These are phyloP conservation scores for Cryptotermes secundus DNA, from an alignment of 1,140 invertebrate species.

Conservation along the genomic window DNA sequence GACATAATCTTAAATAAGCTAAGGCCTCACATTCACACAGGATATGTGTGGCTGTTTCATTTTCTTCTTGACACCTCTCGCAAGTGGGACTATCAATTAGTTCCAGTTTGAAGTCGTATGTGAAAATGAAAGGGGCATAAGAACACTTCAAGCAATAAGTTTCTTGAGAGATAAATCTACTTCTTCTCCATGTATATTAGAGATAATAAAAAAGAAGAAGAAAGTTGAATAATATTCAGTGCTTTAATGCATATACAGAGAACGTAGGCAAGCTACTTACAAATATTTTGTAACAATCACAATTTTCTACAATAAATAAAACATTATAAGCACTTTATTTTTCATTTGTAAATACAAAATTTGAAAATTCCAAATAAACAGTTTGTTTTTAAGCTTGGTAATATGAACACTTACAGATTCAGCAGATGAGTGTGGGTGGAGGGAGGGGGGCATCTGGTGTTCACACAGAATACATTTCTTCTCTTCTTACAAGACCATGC, in stretches of 20 bases:
- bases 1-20: too few species aligned
- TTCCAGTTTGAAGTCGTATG: too few species aligned
- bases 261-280: neutral
- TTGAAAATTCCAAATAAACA: neutral
- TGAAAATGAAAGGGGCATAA: too few species aligned
- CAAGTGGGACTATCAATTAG: too few species aligned
- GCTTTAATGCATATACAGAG: conserved; percentile 13
- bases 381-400: neutral
- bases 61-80: too few species aligned
- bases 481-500: neutral
- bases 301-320: neutral
- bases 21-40: too few species aligned
- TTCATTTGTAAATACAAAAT: neutral
- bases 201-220: neutral
- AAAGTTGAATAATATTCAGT: neutral
- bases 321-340: neutral
- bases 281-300: neutral
- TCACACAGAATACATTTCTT: neutral
- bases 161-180: too few species aligned
- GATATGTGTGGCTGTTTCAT: too few species aligned
- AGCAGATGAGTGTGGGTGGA: neutral
- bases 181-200: too few species aligned
- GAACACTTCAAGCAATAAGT: too few species aligned
- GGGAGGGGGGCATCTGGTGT: neutral
- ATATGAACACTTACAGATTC: neutral